Percentiles rank a stretch among this genome's conserved stretches.
Evolutionary conservation across 64 coral and sea anemone genomes (phyloP).

Genomic region (Stylophora pistillata): DNA sequence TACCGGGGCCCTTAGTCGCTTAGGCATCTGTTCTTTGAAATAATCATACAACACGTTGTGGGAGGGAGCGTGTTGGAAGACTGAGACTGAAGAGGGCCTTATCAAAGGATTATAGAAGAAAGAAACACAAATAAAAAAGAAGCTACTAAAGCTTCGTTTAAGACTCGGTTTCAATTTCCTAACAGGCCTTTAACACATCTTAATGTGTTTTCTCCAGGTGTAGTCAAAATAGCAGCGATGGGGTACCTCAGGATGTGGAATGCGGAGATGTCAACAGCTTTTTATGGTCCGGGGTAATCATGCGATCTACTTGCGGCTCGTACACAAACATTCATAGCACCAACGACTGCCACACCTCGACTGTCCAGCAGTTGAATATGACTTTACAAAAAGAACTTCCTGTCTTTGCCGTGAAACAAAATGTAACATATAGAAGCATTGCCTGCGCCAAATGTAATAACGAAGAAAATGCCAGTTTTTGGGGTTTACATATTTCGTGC

Average conservation of each 20-base stretch:
- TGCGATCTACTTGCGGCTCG: slow-evolving; percentile 14
- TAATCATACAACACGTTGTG: too few species aligned
- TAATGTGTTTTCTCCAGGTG: not conserved
- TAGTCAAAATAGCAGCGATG: not conserved
- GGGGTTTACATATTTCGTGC: not conserved
- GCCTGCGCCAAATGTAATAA: slow-evolving; percentile 22
- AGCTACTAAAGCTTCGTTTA: too few species aligned
- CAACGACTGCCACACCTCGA: not conserved
- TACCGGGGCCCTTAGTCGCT: too few species aligned
- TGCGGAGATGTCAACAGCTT: not conserved
- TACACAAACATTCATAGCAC: too few species aligned
- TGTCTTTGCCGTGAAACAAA: not conserved
- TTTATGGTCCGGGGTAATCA: slow-evolving; percentile 32
- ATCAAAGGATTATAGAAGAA: too few species aligned
- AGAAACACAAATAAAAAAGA: too few species aligned
- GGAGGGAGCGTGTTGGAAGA: too few species aligned
- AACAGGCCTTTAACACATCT: not conserved
- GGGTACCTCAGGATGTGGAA: not conserved
- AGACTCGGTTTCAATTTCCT: too few species aligned
- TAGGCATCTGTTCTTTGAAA: too few species aligned
- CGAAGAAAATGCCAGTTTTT: not conserved
- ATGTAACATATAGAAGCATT: slow-evolving; percentile 16
- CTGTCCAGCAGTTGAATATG: not conserved
- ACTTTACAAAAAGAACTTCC: not conserved
- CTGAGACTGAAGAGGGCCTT: too few species aligned